phyloP scores from a whole-genome alignment of 2,797 vertebrate species.

The Pantherophis alleghaniensis region DNA sequence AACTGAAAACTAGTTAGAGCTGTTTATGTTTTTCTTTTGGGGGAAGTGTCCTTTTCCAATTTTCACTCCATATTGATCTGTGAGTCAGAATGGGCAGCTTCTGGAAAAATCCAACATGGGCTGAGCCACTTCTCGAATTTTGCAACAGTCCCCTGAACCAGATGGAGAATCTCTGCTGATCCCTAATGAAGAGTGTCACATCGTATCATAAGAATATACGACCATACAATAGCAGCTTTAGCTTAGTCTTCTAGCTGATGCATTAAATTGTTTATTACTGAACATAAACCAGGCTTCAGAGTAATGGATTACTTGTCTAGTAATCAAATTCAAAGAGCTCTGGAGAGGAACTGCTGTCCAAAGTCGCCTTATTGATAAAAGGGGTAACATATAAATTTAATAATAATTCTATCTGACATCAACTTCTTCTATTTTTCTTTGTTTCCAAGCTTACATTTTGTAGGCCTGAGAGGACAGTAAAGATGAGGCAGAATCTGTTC shows the following conservation, averaged over 20 bases:
- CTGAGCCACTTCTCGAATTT: neutral
- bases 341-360: neutral
- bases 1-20: neutral
- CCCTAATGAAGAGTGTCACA: neutral
- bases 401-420: neutral
- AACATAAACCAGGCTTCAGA: neutral
- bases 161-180: neutral
- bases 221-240: fast-evolving
- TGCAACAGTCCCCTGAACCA: neutral
- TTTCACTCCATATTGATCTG: neutral
- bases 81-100: neutral
- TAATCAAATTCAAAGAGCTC: neutral
- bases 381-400: neutral
- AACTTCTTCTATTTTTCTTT: neutral
- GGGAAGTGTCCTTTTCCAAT: neutral
- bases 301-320: neutral
- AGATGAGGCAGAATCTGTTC: neutral
- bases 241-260: neutral
- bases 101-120: neutral
- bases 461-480: neutral
- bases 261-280: fast-evolving
- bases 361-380: neutral
- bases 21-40: neutral
- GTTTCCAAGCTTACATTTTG: neutral
- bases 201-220: too few relatives aligned